Base-by-base conservation (phyloP, 2,888 invertebrate species). In the Hesperia comma region DNA sequence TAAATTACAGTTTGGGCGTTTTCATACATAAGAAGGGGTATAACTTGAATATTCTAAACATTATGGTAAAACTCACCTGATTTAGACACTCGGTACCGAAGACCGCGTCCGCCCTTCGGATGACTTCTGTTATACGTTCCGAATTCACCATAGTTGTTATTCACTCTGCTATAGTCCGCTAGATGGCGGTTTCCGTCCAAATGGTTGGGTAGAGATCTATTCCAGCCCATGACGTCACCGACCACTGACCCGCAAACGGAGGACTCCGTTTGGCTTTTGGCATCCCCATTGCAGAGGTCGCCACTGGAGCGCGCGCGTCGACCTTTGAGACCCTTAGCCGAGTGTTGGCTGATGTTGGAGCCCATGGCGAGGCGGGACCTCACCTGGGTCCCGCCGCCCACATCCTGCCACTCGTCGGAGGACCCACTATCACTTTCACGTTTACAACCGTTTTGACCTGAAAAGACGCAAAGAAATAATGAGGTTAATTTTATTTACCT, bases 321-420 rank as follows among this genome's bases (percentile, higher is more conserved):
- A 70, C 96, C 96, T 68, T 95, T 95, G 58, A 95, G 94, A 75
- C 95, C 95, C 80, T 96, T 96, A 77, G 94, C 94, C 79, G 95
- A 95, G 85, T 95, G 95, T 72, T 96, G 95, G 93, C 96, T 96
- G 81, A 96, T 94, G 93, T 96, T 96, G 70, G 96, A 95, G 84
- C 96, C 96, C 96, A 96, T 96, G 79, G 87, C 94, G 80, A 81
- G 90, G 90, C 88, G 90, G 88, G 87, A 88, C 88, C 90, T 90
- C 83, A 91, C 71, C 81, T 77, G 83, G 90, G 91, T 81, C 89
- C 91, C 91, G 89, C 90, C 90, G 78, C 77, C 85, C 79, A 75
- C 88, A 87, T 90, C 75, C 77, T 81, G 86, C 76, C 87, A 78
- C 77, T 75, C 79, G 76, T 83, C 76, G 67, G 77, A 74, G 67